phyloP scores from a whole-genome alignment of 2,113 vertebrate species.

The Eptesicus fuscus region DNA sequence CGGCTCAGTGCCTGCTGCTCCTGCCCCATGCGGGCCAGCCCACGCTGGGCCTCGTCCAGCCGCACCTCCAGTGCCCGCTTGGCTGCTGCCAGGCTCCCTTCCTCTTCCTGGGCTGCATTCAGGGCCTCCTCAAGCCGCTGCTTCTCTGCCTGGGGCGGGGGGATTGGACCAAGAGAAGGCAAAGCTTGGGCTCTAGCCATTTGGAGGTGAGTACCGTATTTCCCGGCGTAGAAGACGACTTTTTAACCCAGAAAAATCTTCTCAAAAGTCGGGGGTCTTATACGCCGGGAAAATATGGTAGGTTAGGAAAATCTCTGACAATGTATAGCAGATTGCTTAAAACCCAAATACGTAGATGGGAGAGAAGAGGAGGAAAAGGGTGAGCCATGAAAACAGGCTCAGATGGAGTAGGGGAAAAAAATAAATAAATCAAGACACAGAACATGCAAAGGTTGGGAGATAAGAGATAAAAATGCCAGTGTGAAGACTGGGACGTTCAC shows the following conservation, averaged over 20 bases:
- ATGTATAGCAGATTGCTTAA: no score
- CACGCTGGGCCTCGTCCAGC: conserved; percentile 84
- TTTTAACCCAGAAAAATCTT: no score
- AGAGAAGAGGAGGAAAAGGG: background rate
- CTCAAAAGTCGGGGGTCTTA: no score
- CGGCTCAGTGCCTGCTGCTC: conserved; percentile 84
- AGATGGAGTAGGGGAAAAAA: background rate
- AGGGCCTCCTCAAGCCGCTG: conserved; percentile 75
- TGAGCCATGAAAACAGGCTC: background rate
- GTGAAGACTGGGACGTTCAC: background rate
- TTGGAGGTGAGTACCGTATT: background rate
- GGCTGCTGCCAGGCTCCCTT: conserved; percentile 84
- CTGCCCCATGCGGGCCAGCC: conserved; percentile 80
- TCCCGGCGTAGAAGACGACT: no score
- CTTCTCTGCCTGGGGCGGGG: conserved; percentile 73
- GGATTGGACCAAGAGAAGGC: background rate
- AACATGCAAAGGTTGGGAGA: background rate
- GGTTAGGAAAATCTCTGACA: no score
- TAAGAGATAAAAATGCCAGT: background rate
- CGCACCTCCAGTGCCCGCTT: conserved; percentile 85
- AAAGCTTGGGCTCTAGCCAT: background rate
- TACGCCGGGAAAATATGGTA: no score
- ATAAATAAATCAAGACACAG: background rate
- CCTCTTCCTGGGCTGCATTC: conserved; percentile 71
- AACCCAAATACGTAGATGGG: no score